Base-by-base conservation (phyloP, 2,888 invertebrate genomes). In the Pimpla rufipes region DNA sequence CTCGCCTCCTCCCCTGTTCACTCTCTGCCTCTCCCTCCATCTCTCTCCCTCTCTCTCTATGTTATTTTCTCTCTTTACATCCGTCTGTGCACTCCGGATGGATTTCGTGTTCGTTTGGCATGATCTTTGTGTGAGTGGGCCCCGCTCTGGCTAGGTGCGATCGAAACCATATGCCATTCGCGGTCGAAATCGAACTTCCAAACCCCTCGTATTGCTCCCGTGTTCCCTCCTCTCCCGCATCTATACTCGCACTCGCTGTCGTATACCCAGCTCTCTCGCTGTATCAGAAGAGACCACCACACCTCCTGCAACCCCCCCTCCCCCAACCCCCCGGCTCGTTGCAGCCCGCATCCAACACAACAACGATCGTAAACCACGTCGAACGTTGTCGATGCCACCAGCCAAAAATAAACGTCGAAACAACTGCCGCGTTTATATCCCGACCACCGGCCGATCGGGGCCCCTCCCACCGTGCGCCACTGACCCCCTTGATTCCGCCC, bases 321-420 rank as follows among this genome's bases (percentile, higher is more conserved):
- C 57, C 45, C 29, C 62, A 57, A 74, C 70, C 66, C 70, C 66
- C 78, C 75, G 70, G 62, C 81, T 62, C 79, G 62, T 81, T 81
- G 57, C 73, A 64, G 42, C 80, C 83, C 83, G 74, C 74, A 84
- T 80, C 74, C 77, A 75, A 75, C 70, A 75, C 75, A 83, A 83
- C 83, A 74, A 85, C 77, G 83, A 83, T 81, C 85, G 84, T 85
- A 85, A 85, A 85, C 85, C 85, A 85, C 84, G 81, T 80, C 78
- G 79, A 81, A 84, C 79, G 77, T 85, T 85, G 84, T 84, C 85
- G 83, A 81, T 85, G 77, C 79, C 67, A 80, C 71, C 55, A 64
- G 66, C 85, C 70, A 84, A 81, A 84, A 85, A 85, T 85, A 85
- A 85, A 85, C 84, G 84, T 81, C 81, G 83, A 83, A 83, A 83